Evolutionary conservation across 2,888 invertebrate species (phyloP), one percentile per base, ranked within the genome.

Genomic region (Chorisops tibialis): DNA sequence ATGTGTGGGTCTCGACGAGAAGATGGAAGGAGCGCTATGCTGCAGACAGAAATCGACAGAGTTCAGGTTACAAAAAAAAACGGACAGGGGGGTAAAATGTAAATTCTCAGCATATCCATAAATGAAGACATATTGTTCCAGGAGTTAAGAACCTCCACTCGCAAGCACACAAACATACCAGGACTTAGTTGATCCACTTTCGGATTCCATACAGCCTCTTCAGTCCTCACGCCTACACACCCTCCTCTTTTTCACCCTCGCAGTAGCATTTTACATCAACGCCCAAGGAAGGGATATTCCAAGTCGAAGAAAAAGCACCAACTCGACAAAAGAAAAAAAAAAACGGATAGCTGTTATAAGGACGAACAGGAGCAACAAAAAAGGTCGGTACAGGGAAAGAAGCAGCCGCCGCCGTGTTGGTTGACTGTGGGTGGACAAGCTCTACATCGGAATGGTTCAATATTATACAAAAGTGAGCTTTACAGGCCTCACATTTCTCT

Each of bases 41-140:
- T 49, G 24, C 3, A 12, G 24, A 49, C 4, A 21, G 21, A n/a
- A 50, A 60, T 30, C 24, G 30, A 49, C 14, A 24, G 49, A 12
- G 35, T 30, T 49, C 35, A 16, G n/a, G 30, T 16, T 30, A 35
- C 51, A 51, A 5, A 37, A 30, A 16, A 30, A 49, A 11, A 14
- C 24, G 24, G 35, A 6, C 24, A 49, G 30, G 9, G 49, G 11
- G 7, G 35, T 41, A 62, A 62, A 59, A 59, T 62, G 62, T 50
- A 62, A 62, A 62, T 62, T 62, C 59, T 45, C 59, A 22, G 45
- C 19, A 58, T 58, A 62, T 62, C 59, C 59, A 59, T 62, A 59
- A 59, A 62, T 62, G 59, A 62, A 59, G 50, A 50, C 59, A 58
- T 62, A 56, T 59, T 58, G 59, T 59, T 62, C 58, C 12, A 19